phyloP scores from a whole-genome alignment of 1,140 invertebrate species.

The Listronotus bonariensis region DNA sequence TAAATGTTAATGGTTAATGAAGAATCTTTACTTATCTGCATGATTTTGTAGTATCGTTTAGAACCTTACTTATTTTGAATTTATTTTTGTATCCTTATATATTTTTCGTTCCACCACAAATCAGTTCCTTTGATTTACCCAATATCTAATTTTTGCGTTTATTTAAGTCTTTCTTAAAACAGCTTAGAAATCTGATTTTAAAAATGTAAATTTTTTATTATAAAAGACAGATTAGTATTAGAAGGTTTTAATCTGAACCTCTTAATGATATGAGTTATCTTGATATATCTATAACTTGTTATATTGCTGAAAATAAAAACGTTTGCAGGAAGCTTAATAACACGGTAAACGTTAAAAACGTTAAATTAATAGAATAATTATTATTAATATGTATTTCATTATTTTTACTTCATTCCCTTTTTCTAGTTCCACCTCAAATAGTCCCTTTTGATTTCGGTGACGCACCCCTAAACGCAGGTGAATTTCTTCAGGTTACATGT shows the following conservation, averaged over 20 bases:
- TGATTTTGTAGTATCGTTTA: constrained; percentile 6
- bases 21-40: not conserved
- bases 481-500: constrained; percentile 70
- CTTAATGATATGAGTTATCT: too few relatives aligned
- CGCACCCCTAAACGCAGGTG: constrained; percentile 58
- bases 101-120: constrained; percentile 42
- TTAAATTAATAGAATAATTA: too few relatives aligned
- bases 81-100: not conserved
- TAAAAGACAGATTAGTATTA: too few relatives aligned
- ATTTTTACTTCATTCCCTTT: constrained; percentile 7
- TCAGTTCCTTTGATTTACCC: constrained; percentile 47
- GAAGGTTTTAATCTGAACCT: too few relatives aligned
- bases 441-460: constrained; percentile 67
- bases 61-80: not conserved
- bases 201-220: too few relatives aligned
- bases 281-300: too few relatives aligned
- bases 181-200: too few relatives aligned
- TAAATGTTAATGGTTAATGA: constrained; percentile 47
- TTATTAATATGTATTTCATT: not conserved
- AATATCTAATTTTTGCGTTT: too few relatives aligned
- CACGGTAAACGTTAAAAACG: too few relatives aligned
- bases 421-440: constrained; percentile 53
- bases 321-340: too few relatives aligned
- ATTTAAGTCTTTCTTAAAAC: too few relatives aligned
- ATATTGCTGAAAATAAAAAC: too few relatives aligned